These are phyloP conservation scores for Trichogramma pretiosum DNA, from an alignment of 1,140 invertebrate species.

Conservation along the genomic window DNA sequence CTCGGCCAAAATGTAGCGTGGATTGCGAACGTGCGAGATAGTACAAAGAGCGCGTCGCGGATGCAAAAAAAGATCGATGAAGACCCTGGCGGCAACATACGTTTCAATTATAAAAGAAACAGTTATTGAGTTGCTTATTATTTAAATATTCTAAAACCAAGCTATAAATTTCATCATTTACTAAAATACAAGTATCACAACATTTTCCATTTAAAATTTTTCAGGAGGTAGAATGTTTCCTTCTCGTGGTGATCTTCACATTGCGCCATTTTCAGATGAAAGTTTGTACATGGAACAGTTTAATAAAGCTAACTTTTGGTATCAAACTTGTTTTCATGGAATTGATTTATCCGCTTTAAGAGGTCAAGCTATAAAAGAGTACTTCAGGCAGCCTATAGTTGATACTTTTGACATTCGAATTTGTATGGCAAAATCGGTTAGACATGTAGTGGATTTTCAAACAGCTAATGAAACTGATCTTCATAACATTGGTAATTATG, in stretches of 20 bases:
- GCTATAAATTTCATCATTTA: no score
- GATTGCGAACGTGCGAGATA: no score
- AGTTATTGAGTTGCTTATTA: no score
- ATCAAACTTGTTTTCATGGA: slow-evolving; percentile 96
- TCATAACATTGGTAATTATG: slow-evolving; percentile 75
- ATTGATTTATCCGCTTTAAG: slow-evolving; percentile 88
- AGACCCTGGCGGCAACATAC: no score
- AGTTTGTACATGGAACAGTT: slow-evolving; percentile 96
- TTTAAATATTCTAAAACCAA: no score
- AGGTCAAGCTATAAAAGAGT: slow-evolving; percentile 90
- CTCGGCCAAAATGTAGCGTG: no score
- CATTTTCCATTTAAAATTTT: background rate
- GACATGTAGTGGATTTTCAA: slow-evolving; percentile 93
- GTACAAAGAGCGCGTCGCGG: no score
- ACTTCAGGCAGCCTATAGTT: slow-evolving; percentile 97
- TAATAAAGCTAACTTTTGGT: slow-evolving; percentile 98
- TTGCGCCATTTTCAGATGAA: slow-evolving; percentile 98
- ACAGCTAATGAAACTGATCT: slow-evolving; percentile 88
- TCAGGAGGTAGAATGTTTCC: slow-evolving; percentile 82
- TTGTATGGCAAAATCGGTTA: slow-evolving; percentile 89
- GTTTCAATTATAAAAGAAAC: no score
- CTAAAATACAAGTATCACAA: background rate
- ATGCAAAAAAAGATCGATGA: no score
- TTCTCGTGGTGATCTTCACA: slow-evolving; percentile 88
- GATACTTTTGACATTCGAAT: slow-evolving; percentile 98